phyloP scores from a whole-genome alignment of 2,113 vertebrate species.

The Ciconia stormi region DNA sequence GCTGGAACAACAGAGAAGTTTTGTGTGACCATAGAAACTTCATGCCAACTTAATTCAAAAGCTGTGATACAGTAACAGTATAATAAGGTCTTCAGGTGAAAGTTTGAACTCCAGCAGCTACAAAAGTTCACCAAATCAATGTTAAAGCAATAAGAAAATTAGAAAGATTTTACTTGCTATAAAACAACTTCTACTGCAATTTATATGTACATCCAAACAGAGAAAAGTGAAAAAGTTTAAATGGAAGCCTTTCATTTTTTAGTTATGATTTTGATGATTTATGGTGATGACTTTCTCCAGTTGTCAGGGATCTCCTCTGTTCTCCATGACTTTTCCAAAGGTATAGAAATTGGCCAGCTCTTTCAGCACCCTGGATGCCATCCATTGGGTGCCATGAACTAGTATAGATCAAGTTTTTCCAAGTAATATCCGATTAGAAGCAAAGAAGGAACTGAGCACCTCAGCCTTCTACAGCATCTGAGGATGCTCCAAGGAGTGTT shows the following conservation, averaged over 20 bases:
- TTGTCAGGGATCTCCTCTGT: not conserved
- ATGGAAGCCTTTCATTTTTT: not conserved
- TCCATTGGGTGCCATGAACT: not conserved
- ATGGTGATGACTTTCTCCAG: not conserved
- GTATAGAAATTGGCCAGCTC: not conserved
- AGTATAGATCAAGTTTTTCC: not conserved
- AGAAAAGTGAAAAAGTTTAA: not conserved
- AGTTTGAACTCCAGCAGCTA: not conserved
- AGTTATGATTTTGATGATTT: not conserved
- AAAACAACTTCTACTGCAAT: not conserved
- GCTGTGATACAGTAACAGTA: not conserved
- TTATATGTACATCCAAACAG: not conserved
- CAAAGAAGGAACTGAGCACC: not conserved
- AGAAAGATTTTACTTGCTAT: not conserved
- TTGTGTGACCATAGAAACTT: not conserved
- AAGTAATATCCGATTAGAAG: not conserved
- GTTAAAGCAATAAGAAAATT: not conserved
- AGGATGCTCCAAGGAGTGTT: not conserved
- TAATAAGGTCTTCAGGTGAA: not conserved
- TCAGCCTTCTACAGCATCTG: not conserved
- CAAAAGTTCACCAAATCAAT: not conserved
- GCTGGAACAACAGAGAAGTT: not conserved
- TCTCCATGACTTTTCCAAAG: not conserved
- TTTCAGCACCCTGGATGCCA: not conserved
- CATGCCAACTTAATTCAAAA: not conserved